Evolutionary conservation across 2,113 vertebrate species (phyloP).

Genomic region (Plecotus auritus): DNA sequence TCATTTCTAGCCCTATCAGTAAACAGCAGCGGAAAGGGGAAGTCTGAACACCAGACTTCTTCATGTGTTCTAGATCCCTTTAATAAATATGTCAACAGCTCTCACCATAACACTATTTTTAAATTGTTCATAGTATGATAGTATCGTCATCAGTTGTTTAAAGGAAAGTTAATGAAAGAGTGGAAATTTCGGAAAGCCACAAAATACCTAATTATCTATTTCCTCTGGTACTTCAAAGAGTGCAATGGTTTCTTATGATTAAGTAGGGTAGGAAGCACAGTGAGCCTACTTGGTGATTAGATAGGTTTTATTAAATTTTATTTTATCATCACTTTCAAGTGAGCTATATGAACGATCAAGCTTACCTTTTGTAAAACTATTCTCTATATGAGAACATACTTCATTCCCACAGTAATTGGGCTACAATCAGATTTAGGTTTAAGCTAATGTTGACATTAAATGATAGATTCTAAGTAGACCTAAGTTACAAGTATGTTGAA

Average conservation of each 20-base stretch:
- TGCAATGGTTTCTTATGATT: neutral
- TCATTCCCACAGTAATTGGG: neutral
- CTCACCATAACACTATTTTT: neutral
- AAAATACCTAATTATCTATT: constrained; percentile 34
- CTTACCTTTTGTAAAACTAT: neutral
- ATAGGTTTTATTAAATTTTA: constrained; percentile 2
- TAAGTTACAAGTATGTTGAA: neutral
- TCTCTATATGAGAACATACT: neutral
- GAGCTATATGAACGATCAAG: neutral
- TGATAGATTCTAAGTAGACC: neutral
- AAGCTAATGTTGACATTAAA: constrained; percentile 1
- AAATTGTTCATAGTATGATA: neutral
- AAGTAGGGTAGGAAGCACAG: neutral
- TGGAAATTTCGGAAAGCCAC: constrained; percentile 34
- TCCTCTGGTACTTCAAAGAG: constrained; percentile 51
- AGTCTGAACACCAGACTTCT: neutral
- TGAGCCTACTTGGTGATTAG: neutral
- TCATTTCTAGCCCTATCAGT: neutral
- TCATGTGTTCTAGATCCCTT: neutral
- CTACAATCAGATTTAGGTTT: neutral
- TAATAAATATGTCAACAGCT: constrained; percentile 7
- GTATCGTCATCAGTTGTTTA: constrained; percentile 1
- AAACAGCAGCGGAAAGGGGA: neutral
- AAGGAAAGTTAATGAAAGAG: constrained; percentile 48
- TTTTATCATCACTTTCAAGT: constrained; percentile 4